Conservation (phyloP, 1,140 invertebrate species). For the Bombyx mori region DNA sequence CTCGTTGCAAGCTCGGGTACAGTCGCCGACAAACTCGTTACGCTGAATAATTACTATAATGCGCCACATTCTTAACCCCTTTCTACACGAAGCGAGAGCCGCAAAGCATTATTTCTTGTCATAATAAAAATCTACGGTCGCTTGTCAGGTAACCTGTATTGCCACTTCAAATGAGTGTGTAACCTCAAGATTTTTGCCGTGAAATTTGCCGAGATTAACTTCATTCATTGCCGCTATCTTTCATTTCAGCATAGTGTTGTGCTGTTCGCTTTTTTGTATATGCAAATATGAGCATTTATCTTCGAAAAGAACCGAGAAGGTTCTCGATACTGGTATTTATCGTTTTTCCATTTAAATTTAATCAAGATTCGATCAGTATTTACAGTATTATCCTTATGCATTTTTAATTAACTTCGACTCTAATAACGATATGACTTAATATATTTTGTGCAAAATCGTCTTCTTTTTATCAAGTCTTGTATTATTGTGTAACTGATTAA, state of each 20-base stretch:
- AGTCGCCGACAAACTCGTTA: conserved; percentile 22
- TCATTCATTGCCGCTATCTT: background rate
- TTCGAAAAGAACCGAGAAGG: no score
- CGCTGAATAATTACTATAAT: conserved; percentile 27
- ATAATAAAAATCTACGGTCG: conserved; percentile 20
- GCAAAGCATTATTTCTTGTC: conserved; percentile 7
- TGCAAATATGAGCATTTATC: background rate
- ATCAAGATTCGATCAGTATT: no score
- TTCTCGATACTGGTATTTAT: no score
- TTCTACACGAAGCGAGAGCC: conserved; percentile 4
- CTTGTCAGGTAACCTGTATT: conserved; percentile 5
- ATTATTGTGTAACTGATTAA: no score
- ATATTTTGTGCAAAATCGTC: no score
- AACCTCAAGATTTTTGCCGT: no score
- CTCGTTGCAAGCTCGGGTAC: conserved; percentile 12
- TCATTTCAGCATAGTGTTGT: background rate
- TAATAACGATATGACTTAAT: no score
- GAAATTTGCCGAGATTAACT: background rate
- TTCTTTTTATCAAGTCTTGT: no score
- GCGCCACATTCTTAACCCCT: conserved; percentile 21
- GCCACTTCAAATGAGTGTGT: background rate
- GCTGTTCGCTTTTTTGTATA: background rate
- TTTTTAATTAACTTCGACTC: no score
- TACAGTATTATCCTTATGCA: no score
- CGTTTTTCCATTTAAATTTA: no score